phyloP scores from a whole-genome alignment of 2,888 invertebrate species.

The Heteromurus nitidus region DNA sequence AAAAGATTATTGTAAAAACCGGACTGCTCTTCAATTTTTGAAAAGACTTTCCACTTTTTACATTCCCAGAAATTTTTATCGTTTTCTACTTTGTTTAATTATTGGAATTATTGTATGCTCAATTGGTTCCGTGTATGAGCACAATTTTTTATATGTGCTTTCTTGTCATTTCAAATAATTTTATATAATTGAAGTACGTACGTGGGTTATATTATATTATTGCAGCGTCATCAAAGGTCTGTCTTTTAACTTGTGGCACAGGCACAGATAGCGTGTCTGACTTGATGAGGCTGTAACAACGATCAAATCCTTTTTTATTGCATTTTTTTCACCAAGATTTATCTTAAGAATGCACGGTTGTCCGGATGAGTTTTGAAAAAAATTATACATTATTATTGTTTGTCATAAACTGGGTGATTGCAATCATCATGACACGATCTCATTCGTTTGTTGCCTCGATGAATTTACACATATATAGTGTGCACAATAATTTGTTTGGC shows the following conservation, averaged over 20 bases:
- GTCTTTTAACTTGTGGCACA: background rate
- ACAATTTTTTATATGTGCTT: constrained; percentile 10
- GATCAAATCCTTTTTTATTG: constrained; percentile 45
- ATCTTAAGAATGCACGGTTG: constrained; percentile 37
- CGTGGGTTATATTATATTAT: background rate
- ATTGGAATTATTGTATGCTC: too few species aligned
- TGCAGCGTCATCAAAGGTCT: too few species aligned
- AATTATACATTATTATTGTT: background rate
- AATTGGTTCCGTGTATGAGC: constrained; percentile 10
- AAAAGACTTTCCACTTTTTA: too few species aligned
- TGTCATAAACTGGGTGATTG: background rate
- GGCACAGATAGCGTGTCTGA: background rate
- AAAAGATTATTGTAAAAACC: too few species aligned
- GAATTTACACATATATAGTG: too few species aligned
- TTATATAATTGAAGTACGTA: background rate
- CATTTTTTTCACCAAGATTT: constrained; percentile 42
- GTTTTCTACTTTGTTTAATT: too few species aligned
- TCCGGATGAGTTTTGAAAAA: constrained; percentile 26
- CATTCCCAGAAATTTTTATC: too few species aligned
- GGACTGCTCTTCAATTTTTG: too few species aligned
- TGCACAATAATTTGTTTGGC: too few species aligned
- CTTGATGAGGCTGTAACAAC: constrained; percentile 22
- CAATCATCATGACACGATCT: too few species aligned
- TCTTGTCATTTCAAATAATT: constrained; percentile 36
- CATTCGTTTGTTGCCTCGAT: too few species aligned